These are phyloP conservation scores for Agonopterix heracliana DNA, from an alignment of 2,888 invertebrate species.

Conservation along the genomic window DNA sequence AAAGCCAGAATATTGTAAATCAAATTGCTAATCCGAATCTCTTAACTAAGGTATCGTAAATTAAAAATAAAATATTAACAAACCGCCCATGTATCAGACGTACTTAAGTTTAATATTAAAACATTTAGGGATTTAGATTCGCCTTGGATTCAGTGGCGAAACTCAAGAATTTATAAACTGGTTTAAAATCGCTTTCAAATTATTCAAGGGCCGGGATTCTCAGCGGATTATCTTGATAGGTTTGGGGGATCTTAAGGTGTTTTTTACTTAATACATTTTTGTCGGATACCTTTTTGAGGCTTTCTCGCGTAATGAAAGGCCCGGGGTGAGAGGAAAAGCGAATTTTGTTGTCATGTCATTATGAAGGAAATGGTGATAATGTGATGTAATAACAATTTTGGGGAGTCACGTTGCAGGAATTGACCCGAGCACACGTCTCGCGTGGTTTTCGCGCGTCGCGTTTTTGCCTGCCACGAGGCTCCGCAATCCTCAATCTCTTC, in stretches of 20 bases:
- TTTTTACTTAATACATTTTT: constrained; percentile 8
- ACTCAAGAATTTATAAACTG: constrained; percentile 35
- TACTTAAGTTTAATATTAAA: constrained; percentile 35
- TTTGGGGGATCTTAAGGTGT: constrained; percentile 21
- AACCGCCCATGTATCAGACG: neutral
- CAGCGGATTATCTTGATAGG: constrained; percentile 37
- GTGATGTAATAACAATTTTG: too few relatives aligned
- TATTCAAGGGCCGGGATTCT: constrained; percentile 39
- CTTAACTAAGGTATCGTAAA: too few relatives aligned
- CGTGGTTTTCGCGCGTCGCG: too few relatives aligned
- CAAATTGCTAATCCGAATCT: too few relatives aligned
- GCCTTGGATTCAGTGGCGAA: constrained; percentile 20
- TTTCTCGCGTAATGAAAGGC: neutral
- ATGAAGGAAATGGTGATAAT: too few relatives aligned
- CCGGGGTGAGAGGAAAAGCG: too few relatives aligned
- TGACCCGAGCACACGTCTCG: too few relatives aligned
- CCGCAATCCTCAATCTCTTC: too few relatives aligned
- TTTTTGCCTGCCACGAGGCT: too few relatives aligned
- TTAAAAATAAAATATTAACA: neutral
- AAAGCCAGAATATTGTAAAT: too few relatives aligned
- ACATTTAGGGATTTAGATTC: constrained; percentile 27
- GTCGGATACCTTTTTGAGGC: constrained; percentile 3
- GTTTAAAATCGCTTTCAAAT: constrained; percentile 44
- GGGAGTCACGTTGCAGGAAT: too few relatives aligned
- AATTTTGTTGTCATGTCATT: too few relatives aligned